These are phyloP conservation scores for Ariopsis seemanni DNA, from an alignment of 2,113 vertebrate genomes.

Conservation along the genomic window DNA sequence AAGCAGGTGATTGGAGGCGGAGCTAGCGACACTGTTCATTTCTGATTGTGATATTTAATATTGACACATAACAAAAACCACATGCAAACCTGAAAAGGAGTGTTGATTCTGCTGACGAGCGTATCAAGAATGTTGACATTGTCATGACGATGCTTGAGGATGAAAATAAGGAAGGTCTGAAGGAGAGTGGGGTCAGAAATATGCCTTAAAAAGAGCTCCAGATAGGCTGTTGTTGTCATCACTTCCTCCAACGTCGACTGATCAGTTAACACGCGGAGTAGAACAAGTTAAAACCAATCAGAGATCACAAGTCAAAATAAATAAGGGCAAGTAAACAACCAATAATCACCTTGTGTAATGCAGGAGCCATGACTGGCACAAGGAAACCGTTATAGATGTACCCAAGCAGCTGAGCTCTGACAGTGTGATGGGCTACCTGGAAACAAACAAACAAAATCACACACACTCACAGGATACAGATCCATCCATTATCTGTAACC, in stretches of 20 bases:
- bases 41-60: neutral
- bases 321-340: too few relatives aligned
- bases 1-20: neutral
- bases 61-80: neutral
- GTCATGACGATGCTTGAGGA: conserved; percentile 88
- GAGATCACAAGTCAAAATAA: neutral
- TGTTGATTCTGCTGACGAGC: conserved; percentile 93
- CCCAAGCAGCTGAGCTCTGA: conserved; percentile 86
- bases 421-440: conserved; percentile 87
- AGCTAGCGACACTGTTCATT: neutral
- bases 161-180: conserved; percentile 90
- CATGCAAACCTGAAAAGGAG: conserved; percentile 85
- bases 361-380: conserved; percentile 92
- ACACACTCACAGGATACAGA: neutral
- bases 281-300: conserved; percentile 2
- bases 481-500: too few relatives aligned
- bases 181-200: conserved; percentile 86
- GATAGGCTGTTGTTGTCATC: conserved; percentile 92
- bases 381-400: conserved; percentile 98
- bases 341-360: conserved; percentile 87
- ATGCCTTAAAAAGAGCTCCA: conserved; percentile 91
- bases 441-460: conserved; percentile 10
- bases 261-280: neutral
- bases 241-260: conserved; percentile 94
- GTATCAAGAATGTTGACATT: conserved; percentile 91